Conservation (phyloP, 2,888 invertebrate species). For the Habrosyne pyritoides region DNA sequence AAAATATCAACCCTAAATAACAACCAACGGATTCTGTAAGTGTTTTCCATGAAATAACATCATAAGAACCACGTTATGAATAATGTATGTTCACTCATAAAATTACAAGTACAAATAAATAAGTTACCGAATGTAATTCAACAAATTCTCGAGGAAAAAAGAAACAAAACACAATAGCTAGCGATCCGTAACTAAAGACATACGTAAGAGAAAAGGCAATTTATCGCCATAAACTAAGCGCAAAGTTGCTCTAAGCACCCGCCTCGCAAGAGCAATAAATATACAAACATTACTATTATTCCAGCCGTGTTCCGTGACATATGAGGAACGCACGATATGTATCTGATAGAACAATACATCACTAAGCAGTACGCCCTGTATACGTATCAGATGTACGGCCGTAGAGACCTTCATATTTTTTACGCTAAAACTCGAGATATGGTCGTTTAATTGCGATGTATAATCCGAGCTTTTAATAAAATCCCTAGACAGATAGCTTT, state of each 20-base stretch:
- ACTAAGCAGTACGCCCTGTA: constrained; percentile 51
- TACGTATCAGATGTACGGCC: constrained; percentile 41
- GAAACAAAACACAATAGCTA: constrained; percentile 4
- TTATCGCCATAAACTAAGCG: constrained; percentile 9
- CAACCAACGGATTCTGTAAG: no score
- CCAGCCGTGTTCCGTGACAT: constrained; percentile 42
- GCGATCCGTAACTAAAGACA: constrained; percentile 9
- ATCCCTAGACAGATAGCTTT: no score
- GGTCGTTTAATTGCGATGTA: no score
- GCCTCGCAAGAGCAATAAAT: constrained; percentile 21
- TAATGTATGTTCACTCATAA: neutral
- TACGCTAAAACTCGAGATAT: no score
- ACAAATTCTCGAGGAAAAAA: neutral
- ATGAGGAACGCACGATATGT: constrained; percentile 54
- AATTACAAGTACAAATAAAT: neutral
- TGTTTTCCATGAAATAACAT: neutral
- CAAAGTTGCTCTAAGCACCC: constrained; percentile 28
- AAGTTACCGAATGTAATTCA: neutral
- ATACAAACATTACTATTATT: constrained; percentile 43
- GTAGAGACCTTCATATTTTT: constrained; percentile 45
- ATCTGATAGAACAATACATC: constrained; percentile 64
- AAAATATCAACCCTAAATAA: no score
- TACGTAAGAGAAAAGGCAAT: constrained; percentile 8
- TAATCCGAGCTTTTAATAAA: constrained; percentile 41
- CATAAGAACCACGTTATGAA: no score